A percentile compares a stretch with the other conserved stretches of the same genome.
phyloP scores from a whole-genome alignment of 2,113 vertebrate genomes.

The Prinia subflava region DNA sequence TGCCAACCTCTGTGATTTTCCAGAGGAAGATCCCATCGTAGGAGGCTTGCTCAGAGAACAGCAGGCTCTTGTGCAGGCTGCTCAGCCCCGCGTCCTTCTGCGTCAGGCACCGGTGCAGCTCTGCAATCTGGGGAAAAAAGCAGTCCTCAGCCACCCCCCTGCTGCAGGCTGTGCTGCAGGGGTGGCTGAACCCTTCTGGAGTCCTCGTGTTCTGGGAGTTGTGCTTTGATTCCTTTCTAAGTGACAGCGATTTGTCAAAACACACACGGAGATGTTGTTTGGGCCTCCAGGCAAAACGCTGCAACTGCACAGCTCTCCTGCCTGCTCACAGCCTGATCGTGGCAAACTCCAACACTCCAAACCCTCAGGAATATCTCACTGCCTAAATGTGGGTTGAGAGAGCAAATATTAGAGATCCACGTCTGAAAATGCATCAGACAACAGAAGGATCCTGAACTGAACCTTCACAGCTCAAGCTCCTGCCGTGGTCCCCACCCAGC shows the following conservation, averaged over 20 bases:
- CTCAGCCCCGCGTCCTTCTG: conserved; percentile 77
- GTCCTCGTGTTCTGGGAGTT: not conserved
- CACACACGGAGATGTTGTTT: not conserved
- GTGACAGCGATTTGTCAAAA: not conserved
- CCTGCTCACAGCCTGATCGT: not conserved
- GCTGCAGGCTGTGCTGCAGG: not conserved
- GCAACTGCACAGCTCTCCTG: not conserved
- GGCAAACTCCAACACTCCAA: not conserved
- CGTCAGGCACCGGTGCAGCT: conserved; percentile 74
- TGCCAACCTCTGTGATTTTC: conserved; percentile 79
- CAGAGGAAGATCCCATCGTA: conserved; percentile 82
- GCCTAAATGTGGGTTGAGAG: not conserved
- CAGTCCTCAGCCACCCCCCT: not conserved
- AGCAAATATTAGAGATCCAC: not conserved
- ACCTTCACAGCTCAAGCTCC: not conserved
- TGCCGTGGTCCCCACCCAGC: not conserved
- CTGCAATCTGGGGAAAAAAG: conserved; percentile 63
- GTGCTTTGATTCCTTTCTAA: not conserved
- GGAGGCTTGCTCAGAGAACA: conserved; percentile 75
- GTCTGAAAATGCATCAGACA: not conserved
- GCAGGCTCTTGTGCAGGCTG: conserved; percentile 74
- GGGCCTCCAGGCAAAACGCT: not conserved
- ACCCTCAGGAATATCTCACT: not conserved
- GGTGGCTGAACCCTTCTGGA: not conserved
- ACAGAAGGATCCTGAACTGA: not conserved